Evolutionary conservation across 1,140 invertebrate species (phyloP), one percentile per base, ranked within the genome.

Genomic region (Gonatopus flavifemur): DNA sequence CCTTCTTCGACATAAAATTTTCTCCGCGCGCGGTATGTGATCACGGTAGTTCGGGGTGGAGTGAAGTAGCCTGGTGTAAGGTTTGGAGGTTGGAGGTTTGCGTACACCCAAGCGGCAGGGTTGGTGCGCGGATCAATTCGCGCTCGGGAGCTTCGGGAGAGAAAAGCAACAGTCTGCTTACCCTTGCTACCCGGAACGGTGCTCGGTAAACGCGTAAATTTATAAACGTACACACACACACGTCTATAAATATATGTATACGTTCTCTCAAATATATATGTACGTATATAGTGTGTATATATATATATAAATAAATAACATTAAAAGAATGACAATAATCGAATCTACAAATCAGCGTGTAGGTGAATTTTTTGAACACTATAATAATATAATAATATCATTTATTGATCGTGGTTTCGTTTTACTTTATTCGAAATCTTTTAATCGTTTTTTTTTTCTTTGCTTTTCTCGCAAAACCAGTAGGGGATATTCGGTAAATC

Each of bases 41-140:
- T n/a, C 15, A 33, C 2, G 25, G 28, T 16, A 30, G 24, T 13
- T 45, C n/a, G 43, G 21, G 20, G n/a, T 24, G 24, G 7, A 13
- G 16, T n/a, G 25, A n/a, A 12, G 44, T 40, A 32, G 24, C 39
- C 33, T 36, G 44, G 35, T 41, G 37, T 38, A 15, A 22, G 44
- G 50, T 43, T 52, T 49, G 59, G 55, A 52, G 46, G 54, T 63
- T 57, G 50, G 37, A 46, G 59, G 59, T 36, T 25, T 31, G 37
- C 15, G 33, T 52, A 55, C 32, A 45, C 35, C 24, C 37, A 55
- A 49, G 59, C 22, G 52, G 60, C 42, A 51, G 50, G 54, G 39
- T 37, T 48, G 41, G 54, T 53, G 44, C 60, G 41, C 52, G 63
- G 65, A 67, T 67, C 65, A 67, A 67, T 67, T 67, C 65, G 52